A percentile compares a stretch with the other conserved stretches of the same genome.
These are phyloP conservation scores for Numenius phaeopus DNA, from an alignment of 2,797 vertebrate species.

Conservation along the genomic window DNA sequence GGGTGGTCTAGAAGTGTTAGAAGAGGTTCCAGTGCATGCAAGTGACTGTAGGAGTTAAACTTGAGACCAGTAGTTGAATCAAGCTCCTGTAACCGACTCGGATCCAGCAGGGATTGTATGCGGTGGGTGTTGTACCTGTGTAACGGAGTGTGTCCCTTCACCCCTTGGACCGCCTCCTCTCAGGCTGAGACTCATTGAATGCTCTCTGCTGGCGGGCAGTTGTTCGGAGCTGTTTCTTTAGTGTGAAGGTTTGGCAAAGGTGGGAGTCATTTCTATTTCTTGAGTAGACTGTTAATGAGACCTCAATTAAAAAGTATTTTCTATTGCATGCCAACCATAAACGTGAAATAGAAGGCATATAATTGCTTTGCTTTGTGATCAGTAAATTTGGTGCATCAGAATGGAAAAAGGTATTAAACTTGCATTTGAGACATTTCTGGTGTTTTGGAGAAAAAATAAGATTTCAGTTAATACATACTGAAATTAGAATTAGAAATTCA, in stretches of 20 bases:
- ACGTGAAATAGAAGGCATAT: not conserved
- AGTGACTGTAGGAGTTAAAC: not conserved
- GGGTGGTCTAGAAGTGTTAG: fast-evolving
- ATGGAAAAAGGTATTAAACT: not conserved
- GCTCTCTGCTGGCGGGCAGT: not conserved
- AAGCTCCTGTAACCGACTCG: not conserved
- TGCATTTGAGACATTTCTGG: not conserved
- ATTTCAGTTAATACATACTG: not conserved
- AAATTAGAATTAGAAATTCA: not conserved
- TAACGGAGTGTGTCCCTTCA: not conserved
- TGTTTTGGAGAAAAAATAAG: not conserved
- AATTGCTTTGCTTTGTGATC: not conserved
- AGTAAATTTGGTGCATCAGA: not conserved
- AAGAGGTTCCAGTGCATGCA: not conserved
- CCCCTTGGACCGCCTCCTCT: not conserved
- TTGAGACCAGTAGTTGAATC: not conserved
- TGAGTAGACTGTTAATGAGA: not conserved
- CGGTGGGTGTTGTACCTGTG: not conserved
- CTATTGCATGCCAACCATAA: not conserved
- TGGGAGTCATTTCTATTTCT: not conserved
- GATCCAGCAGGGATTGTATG: not conserved
- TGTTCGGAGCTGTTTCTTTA: not conserved
- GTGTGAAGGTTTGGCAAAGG: not conserved
- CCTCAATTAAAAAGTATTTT: not conserved
- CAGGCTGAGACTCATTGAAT: not conserved